Evolutionary conservation across 2,797 vertebrate species (phyloP).

Genomic region (Loris lydekkerianus): DNA sequence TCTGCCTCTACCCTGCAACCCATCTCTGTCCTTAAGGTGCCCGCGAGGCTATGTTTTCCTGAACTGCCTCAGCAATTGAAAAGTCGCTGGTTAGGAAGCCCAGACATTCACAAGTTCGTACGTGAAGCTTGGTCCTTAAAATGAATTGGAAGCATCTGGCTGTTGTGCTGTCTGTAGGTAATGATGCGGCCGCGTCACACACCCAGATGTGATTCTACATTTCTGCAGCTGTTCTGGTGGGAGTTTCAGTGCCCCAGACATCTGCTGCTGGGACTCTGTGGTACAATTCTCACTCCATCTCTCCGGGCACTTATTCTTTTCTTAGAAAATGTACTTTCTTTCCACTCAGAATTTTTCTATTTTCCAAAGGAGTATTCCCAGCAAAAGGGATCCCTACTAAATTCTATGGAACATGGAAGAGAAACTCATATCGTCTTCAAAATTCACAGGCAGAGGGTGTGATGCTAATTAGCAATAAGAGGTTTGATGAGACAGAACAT

Average conservation of each 20-base stretch:
- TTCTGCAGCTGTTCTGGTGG: slow-evolving; percentile 91
- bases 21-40: neutral
- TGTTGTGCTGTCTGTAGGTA: slow-evolving; percentile 89
- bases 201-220: slow-evolving; percentile 91
- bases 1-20: slow-evolving; percentile 15
- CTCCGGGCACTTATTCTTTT: slow-evolving; percentile 87
- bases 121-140: slow-evolving; percentile 86
- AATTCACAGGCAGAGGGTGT: slow-evolving; percentile 52
- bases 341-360: slow-evolving; percentile 4
- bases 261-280: slow-evolving; percentile 90
- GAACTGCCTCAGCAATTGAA: neutral
- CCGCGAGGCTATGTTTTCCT: neutral
- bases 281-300: slow-evolving; percentile 85
- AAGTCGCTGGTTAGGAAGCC: slow-evolving; percentile 66
- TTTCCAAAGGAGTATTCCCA: slow-evolving; percentile 68
- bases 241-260: slow-evolving; percentile 90
- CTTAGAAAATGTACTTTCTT: slow-evolving; percentile 84
- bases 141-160: slow-evolving; percentile 90
- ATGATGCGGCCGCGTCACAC: slow-evolving; percentile 88
- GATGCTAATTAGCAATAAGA: slow-evolving; percentile 78
- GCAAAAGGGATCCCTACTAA: slow-evolving; percentile 36
- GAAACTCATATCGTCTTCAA: slow-evolving; percentile 54
- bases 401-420: slow-evolving; percentile 2
- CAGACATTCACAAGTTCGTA: slow-evolving; percentile 78
- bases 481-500: slow-evolving; percentile 80